Conservation (phyloP, 1,140 invertebrate genomes). For the Sogatella furcifera region DNA sequence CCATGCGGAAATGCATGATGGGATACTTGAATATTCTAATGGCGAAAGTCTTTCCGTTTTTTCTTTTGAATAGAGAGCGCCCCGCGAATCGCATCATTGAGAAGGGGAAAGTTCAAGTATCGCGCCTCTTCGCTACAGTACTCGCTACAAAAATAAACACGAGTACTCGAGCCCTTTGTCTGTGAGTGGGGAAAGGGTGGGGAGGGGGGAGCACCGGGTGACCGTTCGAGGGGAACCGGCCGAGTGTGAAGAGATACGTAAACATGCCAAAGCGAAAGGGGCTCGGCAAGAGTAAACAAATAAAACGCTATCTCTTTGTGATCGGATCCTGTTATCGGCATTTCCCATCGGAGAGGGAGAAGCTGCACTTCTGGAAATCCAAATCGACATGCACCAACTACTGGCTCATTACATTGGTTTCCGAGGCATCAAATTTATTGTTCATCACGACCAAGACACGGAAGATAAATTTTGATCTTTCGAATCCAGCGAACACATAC, state of each 20-base stretch:
- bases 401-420: background rate
- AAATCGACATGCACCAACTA: background rate
- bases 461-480: too few species aligned
- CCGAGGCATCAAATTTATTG: too few species aligned
- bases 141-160: background rate
- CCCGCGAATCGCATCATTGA: too few species aligned
- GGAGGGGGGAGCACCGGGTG: background rate
- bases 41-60: too few species aligned
- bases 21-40: too few species aligned
- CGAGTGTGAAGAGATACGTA: slow-evolving; percentile 2
- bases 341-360: too few species aligned
- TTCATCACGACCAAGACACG: too few species aligned
- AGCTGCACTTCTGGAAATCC: too few species aligned
- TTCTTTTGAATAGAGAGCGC: too few species aligned
- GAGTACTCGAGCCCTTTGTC: background rate
- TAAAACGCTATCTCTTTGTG: background rate
- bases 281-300: background rate
- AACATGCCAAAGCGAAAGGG: background rate
- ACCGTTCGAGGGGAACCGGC: background rate
- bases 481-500: too few species aligned
- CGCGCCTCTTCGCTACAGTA: background rate
- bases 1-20: too few species aligned
- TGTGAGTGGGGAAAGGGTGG: background rate
- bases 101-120: background rate
- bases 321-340: background rate